phyloP scores from a whole-genome alignment of 2,113 vertebrate genomes.

The Labrus mixtus region DNA sequence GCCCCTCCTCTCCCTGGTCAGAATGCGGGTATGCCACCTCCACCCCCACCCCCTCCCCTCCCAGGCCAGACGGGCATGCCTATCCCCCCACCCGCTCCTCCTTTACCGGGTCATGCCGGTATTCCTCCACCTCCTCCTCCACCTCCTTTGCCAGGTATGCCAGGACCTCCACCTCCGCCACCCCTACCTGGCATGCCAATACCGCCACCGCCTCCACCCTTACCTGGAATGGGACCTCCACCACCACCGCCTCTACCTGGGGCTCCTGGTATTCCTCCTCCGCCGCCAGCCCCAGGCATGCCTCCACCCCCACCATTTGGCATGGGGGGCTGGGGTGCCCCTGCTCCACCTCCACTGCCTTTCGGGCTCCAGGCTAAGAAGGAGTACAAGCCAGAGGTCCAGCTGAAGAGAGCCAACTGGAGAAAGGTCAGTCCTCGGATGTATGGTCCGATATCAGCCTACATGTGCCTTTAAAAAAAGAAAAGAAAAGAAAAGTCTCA shows the following conservation, averaged over 20 bases:
- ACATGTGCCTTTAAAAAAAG: too few species aligned
- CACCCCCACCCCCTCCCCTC: slow-evolving; percentile 53
- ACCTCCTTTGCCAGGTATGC: slow-evolving; percentile 56
- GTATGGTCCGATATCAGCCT: neutral
- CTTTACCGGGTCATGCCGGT: slow-evolving; percentile 56
- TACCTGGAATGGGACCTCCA: slow-evolving; percentile 60
- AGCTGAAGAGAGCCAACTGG: slow-evolving; percentile 87
- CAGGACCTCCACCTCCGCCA: slow-evolving; percentile 53
- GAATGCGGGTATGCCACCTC: slow-evolving; percentile 12
- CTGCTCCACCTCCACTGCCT: slow-evolving; percentile 76
- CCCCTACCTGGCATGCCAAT: slow-evolving; percentile 77
- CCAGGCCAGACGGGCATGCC: slow-evolving; percentile 35
- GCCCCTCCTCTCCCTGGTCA: slow-evolving; percentile 67
- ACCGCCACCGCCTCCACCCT: slow-evolving; percentile 56
- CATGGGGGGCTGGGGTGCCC: slow-evolving; percentile 72
- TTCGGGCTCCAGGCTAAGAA: slow-evolving; percentile 88
- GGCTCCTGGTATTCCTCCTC: slow-evolving; percentile 75
- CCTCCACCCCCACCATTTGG: slow-evolving; percentile 77
- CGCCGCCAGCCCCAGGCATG: slow-evolving; percentile 70
- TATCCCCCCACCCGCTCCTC: slow-evolving; percentile 42
- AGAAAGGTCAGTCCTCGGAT: slow-evolving; percentile 85
- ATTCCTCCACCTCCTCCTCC: slow-evolving; percentile 30
- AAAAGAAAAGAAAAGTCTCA: too few species aligned
- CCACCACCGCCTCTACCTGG: slow-evolving; percentile 82
- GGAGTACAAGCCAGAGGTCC: slow-evolving; percentile 88